Percentiles rank a stretch among this genome's conserved stretches.
phyloP scores from a whole-genome alignment of 2,113 vertebrate genomes.

The Myrmophylax atrothorax region DNA sequence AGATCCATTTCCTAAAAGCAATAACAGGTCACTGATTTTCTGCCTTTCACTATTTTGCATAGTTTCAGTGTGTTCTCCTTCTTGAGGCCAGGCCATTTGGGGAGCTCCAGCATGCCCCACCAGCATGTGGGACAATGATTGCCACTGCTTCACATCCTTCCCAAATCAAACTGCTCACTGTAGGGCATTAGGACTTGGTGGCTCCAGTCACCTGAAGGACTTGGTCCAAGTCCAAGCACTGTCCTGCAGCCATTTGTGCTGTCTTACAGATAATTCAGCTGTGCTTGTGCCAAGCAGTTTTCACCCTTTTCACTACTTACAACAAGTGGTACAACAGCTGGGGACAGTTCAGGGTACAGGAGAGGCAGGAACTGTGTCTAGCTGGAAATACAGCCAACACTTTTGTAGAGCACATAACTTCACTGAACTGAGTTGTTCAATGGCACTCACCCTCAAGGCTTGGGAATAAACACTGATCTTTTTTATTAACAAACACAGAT shows the following conservation, averaged over 20 bases:
- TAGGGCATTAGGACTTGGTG: background rate
- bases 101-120: background rate
- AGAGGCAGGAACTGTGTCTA: background rate
- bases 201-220: background rate
- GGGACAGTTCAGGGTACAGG: background rate
- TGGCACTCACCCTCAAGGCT: background rate
- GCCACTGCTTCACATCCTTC: background rate
- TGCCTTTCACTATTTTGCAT: background rate
- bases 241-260: background rate
- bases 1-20: background rate
- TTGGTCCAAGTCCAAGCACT: background rate
- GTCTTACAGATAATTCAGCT: background rate
- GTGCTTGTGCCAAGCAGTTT: background rate
- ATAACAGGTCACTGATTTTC: background rate
- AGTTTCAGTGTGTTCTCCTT: background rate
- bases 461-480: background rate
- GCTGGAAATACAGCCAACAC: rapidly evolving
- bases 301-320: background rate
- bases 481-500: background rate
- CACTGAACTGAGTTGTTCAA: background rate
- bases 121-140: rapidly evolving
- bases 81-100: background rate
- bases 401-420: no score
- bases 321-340: background rate
- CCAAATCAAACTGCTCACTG: background rate